Base-by-base conservation (phyloP, 2,888 invertebrate species). In the Scelioninae gen. 1 region DNA sequence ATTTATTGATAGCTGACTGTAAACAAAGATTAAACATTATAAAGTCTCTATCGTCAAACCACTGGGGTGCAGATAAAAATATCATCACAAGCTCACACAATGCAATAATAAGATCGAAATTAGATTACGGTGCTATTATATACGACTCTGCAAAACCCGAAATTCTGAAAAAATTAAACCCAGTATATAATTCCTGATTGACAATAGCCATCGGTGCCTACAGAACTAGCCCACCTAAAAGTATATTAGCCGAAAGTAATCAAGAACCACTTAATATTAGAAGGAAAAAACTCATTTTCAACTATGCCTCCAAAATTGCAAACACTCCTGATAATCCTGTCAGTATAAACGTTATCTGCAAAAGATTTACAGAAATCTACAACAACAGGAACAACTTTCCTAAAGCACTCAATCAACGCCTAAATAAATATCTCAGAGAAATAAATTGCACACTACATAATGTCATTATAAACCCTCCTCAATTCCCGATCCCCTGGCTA, bases 111-210 rank as follows among this genome's bases (percentile, higher is more conserved):
- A 51, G 76, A 40, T 71, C 79, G 0, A 82, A 80, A 68, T 51
- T 84, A 0, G 81, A 82, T 34, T 85, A 79, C 31, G 83, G 78
- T 13, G 16, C 71, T 9, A 63, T 47, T 5, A 81, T 83, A 11
- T 83, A 82, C 13, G 47, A 72, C 15, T 75, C 74, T 11, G 72
- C 83, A 15, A 76, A 51, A n/a, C 2, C 8, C 8, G 13, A 55
- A 1, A 23, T 38, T 11, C 11, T 51, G 31, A 34, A 49, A 3
- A 63, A 16, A 2, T 16, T 49, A 16, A 16, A 49, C 11, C 63
- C 63, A 34, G 13, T 45, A 5, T n/a, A 47, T 5, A 6, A 1
- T 0, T 16, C 65, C 0, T 15, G 51, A 9, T 9, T 51, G n/a
- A 49, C 34, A 51, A n/a, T 65, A 6, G 51, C 47, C 10, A 31